These are phyloP conservation scores for Athene noctua DNA, from an alignment of 2,113 vertebrate genomes.

Conservation along the genomic window DNA sequence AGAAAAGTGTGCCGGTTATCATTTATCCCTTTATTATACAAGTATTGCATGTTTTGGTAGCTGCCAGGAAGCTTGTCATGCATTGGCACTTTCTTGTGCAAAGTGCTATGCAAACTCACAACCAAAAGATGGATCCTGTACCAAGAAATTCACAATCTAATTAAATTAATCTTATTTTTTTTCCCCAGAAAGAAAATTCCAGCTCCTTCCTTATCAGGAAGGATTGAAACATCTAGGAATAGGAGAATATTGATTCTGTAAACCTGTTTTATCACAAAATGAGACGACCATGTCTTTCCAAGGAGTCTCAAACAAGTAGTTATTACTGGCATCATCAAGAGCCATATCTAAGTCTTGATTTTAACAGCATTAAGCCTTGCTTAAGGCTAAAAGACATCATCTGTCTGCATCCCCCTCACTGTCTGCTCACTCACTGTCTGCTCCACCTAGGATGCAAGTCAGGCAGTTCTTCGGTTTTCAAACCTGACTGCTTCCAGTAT, in stretches of 20 bases:
- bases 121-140: not conserved
- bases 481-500: constrained; percentile 47
- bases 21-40: not conserved
- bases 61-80: not conserved
- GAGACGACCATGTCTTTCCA: not conserved
- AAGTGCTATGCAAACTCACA: not conserved
- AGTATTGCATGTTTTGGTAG: not conserved
- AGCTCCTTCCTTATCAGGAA: not conserved
- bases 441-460: constrained; percentile 21
- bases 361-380: not conserved
- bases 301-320: not conserved
- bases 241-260: not conserved
- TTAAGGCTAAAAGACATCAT: not conserved
- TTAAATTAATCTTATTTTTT: not conserved
- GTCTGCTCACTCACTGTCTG: constrained; percentile 30
- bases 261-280: not conserved
- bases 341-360: not conserved
- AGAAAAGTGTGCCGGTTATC: not conserved
- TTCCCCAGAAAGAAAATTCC: not conserved
- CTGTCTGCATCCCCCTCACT: not conserved
- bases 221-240: not conserved
- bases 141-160: not conserved
- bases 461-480: constrained; percentile 33
- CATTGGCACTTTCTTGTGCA: not conserved
- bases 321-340: not conserved